Evolutionary conservation across 1,140 invertebrate genomes (phyloP), one percentile per base, ranked within the genome.

Genomic region (Hormaphis cornu): DNA sequence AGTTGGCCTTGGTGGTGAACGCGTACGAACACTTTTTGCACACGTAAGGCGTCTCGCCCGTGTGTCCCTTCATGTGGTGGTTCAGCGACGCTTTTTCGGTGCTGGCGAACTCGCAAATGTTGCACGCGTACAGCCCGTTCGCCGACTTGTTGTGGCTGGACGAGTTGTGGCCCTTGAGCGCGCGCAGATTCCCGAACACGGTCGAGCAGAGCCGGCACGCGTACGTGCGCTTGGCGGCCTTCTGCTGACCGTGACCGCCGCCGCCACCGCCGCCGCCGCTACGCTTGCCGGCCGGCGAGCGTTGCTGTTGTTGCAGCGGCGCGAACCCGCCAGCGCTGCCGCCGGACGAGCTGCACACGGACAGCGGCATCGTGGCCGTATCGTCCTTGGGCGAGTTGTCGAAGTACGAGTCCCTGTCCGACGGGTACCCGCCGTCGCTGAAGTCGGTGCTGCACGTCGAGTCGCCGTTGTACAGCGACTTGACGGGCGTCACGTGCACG

Each of bases 1-100:
- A 93, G 74, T 93, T 93, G 0, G 90, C 86, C 79, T 97, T 97
- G 0, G 95, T 98, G 1, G 95, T 97, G 78, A 97, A 98, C 1
- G 93, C 92, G 74, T 92, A 96, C 74, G 93, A 91, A 78, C 95
- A 98, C 2, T 96, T 83, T 1, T 87, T 85, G 75, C 95, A 97
- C 76, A 96, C 91, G 75, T 93, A 98, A 0, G 95, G 95, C 5
- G 93, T 82, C 74, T 97, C 93, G 0, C 94, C 94, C 75, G 95
- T 97, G 79, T 97, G 95, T 3, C 89, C 90, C 72, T 93, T 82
- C 84, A 97, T 87, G 77, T 97, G 89, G 30, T 91, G 86, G 3
- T 91, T 85, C 3, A 97, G 77, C 1, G 92, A 92, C 10, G 89
- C 89, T 76, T 97, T 95, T 74, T 97, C 95, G 35, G 88, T 84